phyloP scores from a whole-genome alignment of 2,888 invertebrate genomes.

The Hyposoter didymator region DNA sequence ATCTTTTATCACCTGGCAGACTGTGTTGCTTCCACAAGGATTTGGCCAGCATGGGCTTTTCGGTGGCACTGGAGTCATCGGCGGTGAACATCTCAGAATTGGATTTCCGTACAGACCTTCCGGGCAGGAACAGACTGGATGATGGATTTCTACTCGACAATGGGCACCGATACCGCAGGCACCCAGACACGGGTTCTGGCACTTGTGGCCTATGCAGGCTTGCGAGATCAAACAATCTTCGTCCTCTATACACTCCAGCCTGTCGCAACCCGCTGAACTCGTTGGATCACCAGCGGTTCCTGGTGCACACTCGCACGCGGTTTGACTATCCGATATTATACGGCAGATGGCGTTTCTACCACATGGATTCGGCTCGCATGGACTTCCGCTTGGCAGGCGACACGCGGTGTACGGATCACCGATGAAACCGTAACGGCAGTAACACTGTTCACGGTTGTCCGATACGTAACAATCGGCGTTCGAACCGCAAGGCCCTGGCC shows the following conservation, averaged over 20 bases:
- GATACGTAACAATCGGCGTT: constrained; percentile 94
- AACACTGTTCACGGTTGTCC: constrained; percentile 93
- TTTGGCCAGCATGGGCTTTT: constrained; percentile 90
- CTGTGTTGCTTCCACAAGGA: constrained; percentile 92
- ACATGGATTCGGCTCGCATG: constrained; percentile 93
- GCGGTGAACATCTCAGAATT: constrained; percentile 89
- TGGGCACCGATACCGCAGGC: constrained; percentile 91
- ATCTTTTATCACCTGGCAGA: constrained; percentile 89
- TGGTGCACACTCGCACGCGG: constrained; percentile 90
- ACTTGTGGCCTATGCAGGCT: constrained; percentile 92
- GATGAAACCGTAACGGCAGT: constrained; percentile 90
- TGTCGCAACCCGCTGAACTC: constrained; percentile 89
- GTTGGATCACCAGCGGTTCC: constrained; percentile 92
- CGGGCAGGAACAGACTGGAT: constrained; percentile 92
- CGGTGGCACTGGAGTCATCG: constrained; percentile 85
- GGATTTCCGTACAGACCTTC: constrained; percentile 92
- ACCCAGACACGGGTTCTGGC: constrained; percentile 93
- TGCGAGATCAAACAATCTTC: constrained; percentile 90
- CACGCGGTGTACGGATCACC: constrained; percentile 94
- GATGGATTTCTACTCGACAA: constrained; percentile 91
- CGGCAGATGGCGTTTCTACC: constrained; percentile 91
- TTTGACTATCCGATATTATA: constrained; percentile 88
- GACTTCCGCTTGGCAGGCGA: constrained; percentile 88
- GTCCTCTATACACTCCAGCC: constrained; percentile 92
- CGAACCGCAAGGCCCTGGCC: constrained; percentile 92